These are phyloP conservation scores for Nothobranchius furzeri DNA, from an alignment of 2,113 vertebrate genomes.

Conservation along the genomic window DNA sequence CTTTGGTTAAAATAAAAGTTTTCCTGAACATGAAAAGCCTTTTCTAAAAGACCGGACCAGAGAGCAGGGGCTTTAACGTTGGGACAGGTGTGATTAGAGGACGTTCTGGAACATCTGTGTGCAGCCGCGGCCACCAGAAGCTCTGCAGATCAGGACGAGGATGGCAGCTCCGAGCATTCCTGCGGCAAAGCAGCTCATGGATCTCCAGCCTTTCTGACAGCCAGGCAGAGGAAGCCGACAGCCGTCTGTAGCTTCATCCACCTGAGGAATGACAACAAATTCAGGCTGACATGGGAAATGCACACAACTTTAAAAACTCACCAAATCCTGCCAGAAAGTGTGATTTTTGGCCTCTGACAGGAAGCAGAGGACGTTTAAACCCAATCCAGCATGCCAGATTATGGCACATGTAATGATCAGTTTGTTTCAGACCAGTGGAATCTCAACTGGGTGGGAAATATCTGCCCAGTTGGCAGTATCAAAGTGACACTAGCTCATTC, in stretches of 20 bases:
- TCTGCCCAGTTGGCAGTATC: constrained; percentile 22
- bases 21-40: no score
- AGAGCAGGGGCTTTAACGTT: no score
- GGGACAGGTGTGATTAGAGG: not conserved
- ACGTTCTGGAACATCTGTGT: constrained; percentile 5
- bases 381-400: constrained; percentile 36
- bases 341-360: constrained; percentile 5
- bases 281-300: constrained; percentile 20
- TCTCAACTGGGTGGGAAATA: constrained; percentile 24
- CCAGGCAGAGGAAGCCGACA: constrained; percentile 68
- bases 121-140: constrained; percentile 55
- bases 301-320: no score
- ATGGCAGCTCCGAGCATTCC: constrained; percentile 78
- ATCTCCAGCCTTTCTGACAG: constrained; percentile 59
- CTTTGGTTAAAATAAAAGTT: no score
- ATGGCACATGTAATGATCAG: not conserved
- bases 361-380: constrained; percentile 16
- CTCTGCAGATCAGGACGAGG: constrained; percentile 75
- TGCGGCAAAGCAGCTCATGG: constrained; percentile 68
- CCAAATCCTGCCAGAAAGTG: not conserved
- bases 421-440: constrained; percentile 2
- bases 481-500: constrained; percentile 14
- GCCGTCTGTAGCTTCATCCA: constrained; percentile 74
- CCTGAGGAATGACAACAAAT: constrained; percentile 52
- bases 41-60: not conserved